Conservation (phyloP, 2,888 invertebrate genomes). For the Sesamia inferens region DNA sequence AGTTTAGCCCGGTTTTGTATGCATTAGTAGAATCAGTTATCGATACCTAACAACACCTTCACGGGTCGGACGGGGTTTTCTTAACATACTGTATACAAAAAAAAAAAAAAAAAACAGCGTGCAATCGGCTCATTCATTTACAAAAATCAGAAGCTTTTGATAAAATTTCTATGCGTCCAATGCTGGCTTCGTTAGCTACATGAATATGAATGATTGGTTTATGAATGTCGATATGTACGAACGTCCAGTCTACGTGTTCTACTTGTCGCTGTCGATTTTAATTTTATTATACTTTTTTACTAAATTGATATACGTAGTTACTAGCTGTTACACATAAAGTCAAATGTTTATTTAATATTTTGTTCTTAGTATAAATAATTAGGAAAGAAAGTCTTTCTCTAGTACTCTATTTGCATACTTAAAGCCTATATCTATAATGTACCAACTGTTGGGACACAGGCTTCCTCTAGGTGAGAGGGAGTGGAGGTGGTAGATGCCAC, state of each 20-base stretch:
- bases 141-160: slow-evolving; percentile 46
- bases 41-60: too few species aligned
- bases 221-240: slow-evolving; percentile 46
- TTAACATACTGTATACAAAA: too few species aligned
- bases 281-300: slow-evolving; percentile 4
- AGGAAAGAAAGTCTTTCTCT: too few species aligned
- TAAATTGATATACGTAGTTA: not conserved
- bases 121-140: slow-evolving; percentile 28
- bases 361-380: too few species aligned
- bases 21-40: too few species aligned
- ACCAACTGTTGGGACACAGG: too few species aligned
- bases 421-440: too few species aligned
- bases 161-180: slow-evolving; percentile 48
- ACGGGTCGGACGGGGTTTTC: too few species aligned
- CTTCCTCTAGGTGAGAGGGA: too few species aligned
- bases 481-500: too few species aligned
- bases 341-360: not conserved
- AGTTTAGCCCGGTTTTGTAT: too few species aligned
- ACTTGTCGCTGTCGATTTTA: slow-evolving; percentile 4
- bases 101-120: not conserved
- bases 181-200: slow-evolving; percentile 71
- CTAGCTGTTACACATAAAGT: not conserved
- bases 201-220: slow-evolving; percentile 75
- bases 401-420: too few species aligned
- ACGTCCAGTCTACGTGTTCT: slow-evolving; percentile 14